Evolutionary conservation across 2,113 vertebrate genomes (phyloP).

Genomic region (Brachyistius frenatus): DNA sequence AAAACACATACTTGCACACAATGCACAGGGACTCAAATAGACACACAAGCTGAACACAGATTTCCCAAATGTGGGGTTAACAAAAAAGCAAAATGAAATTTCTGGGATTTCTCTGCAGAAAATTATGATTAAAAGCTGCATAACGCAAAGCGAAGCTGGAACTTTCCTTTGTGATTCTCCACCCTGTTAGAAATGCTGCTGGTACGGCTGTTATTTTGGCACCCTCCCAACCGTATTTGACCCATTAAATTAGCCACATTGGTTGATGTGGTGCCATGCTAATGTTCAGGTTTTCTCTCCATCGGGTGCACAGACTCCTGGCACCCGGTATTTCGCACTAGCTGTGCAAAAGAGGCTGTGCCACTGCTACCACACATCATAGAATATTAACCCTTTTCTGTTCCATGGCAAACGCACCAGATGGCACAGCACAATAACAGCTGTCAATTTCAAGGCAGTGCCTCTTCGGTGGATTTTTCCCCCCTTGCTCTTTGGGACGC

Average conservation of each 20-base stretch:
- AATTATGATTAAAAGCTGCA: slow-evolving; percentile 64
- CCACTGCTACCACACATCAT: slow-evolving; percentile 87
- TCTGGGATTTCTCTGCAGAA: slow-evolving; percentile 37
- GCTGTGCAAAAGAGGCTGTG: slow-evolving; percentile 78
- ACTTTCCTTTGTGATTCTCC: slow-evolving; percentile 67
- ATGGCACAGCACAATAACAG: slow-evolving; percentile 88
- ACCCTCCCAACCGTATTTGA: slow-evolving; percentile 80
- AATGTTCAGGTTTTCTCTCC: slow-evolving; percentile 83
- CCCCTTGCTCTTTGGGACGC: slow-evolving; percentile 80
- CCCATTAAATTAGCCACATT: slow-evolving; percentile 86
- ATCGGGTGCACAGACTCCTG: slow-evolving; percentile 82
- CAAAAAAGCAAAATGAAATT: slow-evolving; percentile 38
- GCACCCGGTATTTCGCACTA: slow-evolving; percentile 75
- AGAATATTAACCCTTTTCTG: slow-evolving; percentile 89
- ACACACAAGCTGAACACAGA: slow-evolving; percentile 49
- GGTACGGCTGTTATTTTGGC: slow-evolving; percentile 80
- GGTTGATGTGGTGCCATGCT: slow-evolving; percentile 78
- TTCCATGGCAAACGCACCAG: slow-evolving; percentile 85
- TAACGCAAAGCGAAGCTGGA: slow-evolving; percentile 41
- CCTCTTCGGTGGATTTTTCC: slow-evolving; percentile 81
- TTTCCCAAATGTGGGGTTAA: slow-evolving; percentile 52
- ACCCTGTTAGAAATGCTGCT: slow-evolving; percentile 71
- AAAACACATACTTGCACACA: slow-evolving; percentile 68
- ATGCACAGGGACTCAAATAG: slow-evolving; percentile 31
- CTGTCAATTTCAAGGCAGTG: slow-evolving; percentile 88